Conservation (phyloP, 1,140 invertebrate species). For the Acyrthosiphon pisum region DNA sequence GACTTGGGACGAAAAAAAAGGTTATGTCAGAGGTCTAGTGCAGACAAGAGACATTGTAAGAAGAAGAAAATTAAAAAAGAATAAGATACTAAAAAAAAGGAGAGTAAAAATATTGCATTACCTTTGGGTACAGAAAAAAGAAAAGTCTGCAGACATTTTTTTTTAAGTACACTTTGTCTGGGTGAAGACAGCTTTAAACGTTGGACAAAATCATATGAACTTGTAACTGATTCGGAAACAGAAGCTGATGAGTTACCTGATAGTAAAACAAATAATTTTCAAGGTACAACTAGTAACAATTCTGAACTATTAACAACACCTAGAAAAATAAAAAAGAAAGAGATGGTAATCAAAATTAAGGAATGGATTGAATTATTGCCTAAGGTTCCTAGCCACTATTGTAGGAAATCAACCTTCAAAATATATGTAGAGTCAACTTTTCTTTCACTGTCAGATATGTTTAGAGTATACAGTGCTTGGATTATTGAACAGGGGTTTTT, state of each 20-base stretch:
- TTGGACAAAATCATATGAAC: conserved; percentile 14
- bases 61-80: conserved; percentile 4
- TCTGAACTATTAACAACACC: background rate
- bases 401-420: conserved; percentile 28
- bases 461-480: conserved; percentile 13
- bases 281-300: background rate
- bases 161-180: background rate
- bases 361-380: conserved; percentile 49
- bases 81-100: background rate
- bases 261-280: background rate
- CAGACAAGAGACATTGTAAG: background rate
- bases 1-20: conserved; percentile 23
- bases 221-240: background rate
- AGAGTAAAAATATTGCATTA: background rate
- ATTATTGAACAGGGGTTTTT: conserved; percentile 8
- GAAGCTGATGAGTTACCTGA: conserved; percentile 5
- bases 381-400: conserved; percentile 56
- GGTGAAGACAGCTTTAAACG: conserved; percentile 19
- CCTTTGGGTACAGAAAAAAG: background rate
- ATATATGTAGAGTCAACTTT: conserved; percentile 56
- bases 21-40: background rate
- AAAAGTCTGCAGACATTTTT: conserved; percentile 29
- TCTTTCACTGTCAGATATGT: conserved; percentile 39
- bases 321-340: conserved; percentile 41
- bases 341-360: conserved; percentile 29